These are phyloP conservation scores for Andrena hattorfiana DNA, from an alignment of 2,888 invertebrate genomes.

Conservation along the genomic window DNA sequence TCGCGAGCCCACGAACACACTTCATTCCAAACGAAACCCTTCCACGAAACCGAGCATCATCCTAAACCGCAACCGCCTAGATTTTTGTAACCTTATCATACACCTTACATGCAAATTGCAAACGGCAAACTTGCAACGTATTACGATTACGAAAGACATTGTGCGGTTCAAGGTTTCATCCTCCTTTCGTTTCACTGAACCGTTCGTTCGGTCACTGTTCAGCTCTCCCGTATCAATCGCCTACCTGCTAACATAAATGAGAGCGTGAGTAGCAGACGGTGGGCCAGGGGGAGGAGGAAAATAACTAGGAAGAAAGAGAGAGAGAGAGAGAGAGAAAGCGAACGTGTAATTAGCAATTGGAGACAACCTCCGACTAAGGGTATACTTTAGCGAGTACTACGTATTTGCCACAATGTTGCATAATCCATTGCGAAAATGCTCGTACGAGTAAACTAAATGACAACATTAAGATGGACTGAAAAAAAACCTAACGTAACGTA, in stretches of 20 bases:
- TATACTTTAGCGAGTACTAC: conserved; percentile 69
- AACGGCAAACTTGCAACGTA: not conserved
- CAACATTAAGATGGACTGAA: conserved; percentile 78
- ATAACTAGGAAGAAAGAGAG: too few species aligned
- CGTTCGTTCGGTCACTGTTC: too few species aligned
- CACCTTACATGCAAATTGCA: too few species aligned
- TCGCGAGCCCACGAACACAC: not conserved
- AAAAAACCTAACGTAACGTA: conserved; percentile 73
- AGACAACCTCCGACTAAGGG: conserved; percentile 73
- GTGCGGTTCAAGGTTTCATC: conserved; percentile 12
- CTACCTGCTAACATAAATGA: too few species aligned
- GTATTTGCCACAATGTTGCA: conserved; percentile 76
- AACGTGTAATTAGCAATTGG: conserved; percentile 74
- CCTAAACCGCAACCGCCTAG: not conserved
- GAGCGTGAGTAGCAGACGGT: too few species aligned
- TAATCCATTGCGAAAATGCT: conserved; percentile 73
- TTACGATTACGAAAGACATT: not conserved
- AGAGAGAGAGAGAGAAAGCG: conserved; percentile 20
- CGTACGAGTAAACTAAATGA: conserved; percentile 68
- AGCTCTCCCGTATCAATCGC: too few species aligned
- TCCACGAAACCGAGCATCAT: conserved; percentile 26
- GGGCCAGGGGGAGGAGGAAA: too few species aligned
- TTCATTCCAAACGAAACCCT: conserved; percentile 52
- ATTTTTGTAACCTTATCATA: too few species aligned
- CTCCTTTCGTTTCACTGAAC: conserved; percentile 13